Conservation (phyloP, 2,113 vertebrate species). For the Corvus cornix region DNA sequence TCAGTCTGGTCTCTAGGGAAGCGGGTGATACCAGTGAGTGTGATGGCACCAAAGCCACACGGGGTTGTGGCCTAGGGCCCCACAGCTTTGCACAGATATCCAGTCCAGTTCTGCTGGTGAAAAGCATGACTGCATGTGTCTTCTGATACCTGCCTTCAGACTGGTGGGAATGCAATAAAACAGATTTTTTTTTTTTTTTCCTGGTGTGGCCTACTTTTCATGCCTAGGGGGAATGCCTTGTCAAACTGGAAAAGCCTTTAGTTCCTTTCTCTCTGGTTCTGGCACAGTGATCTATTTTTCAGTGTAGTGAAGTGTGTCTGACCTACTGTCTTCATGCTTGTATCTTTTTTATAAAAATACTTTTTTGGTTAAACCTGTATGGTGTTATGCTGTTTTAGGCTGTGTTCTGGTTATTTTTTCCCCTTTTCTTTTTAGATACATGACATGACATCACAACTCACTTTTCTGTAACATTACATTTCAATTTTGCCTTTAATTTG, state of each 20-base stretch:
- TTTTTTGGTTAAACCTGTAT: neutral
- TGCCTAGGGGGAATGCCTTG: neutral
- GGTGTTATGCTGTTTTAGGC: neutral
- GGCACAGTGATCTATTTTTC: neutral
- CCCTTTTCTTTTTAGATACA: accelerated
- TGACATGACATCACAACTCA: neutral
- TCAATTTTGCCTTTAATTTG: neutral
- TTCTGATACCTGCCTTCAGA: neutral
- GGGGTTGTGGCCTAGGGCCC: neutral
- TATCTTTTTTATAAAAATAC: neutral
- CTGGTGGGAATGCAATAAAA: neutral
- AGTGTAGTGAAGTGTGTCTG: neutral
- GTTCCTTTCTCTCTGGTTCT: neutral
- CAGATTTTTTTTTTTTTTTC: neutral
- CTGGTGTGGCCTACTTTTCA: neutral
- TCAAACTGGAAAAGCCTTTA: neutral
- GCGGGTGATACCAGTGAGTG: accelerated
- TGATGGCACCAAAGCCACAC: neutral
- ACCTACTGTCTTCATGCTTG: neutral
- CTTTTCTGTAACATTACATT: neutral
- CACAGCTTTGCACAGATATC: neutral
- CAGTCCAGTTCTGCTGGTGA: neutral
- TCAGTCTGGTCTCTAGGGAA: neutral
- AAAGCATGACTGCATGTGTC: neutral
- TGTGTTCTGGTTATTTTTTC: neutral